These are phyloP conservation scores for Stomatorhinus ivindoensis DNA, from an alignment of 2,113 vertebrate genomes.

Conservation along the genomic window DNA sequence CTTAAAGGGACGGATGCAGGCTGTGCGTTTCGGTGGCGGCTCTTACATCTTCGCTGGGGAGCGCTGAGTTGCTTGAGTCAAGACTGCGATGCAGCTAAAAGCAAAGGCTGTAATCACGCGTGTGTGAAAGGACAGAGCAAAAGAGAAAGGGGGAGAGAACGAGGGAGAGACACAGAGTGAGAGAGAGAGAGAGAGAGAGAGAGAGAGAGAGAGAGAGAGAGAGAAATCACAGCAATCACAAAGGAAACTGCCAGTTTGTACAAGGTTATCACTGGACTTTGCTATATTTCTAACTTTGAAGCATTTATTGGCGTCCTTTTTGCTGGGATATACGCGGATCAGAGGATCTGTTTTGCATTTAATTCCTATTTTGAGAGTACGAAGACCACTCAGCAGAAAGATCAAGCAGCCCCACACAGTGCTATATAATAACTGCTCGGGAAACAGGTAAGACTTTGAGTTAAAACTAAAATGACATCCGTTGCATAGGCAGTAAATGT, in stretches of 20 bases:
- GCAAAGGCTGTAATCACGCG: conserved; percentile 38
- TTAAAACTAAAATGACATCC: neutral
- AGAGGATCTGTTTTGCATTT: neutral
- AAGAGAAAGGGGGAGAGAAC: neutral
- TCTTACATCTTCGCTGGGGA: neutral
- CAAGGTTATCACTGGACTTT: neutral
- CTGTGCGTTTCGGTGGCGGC: neutral
- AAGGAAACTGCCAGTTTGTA: conserved; percentile 19
- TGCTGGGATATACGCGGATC: neutral
- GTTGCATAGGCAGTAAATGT: neutral
- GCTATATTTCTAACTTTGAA: neutral
- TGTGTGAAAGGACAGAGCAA: conserved; percentile 8
- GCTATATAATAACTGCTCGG: neutral
- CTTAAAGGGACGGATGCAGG: conserved; percentile 19
- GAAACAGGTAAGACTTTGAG: neutral
- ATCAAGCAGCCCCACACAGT: neutral
- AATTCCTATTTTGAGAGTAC: neutral
- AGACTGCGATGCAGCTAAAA: conserved; percentile 21
- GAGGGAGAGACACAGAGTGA: conserved; percentile 2
- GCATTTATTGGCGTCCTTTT: neutral
- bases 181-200: conserved; percentile 11
- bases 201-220: conserved; percentile 20
- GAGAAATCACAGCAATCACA: neutral
- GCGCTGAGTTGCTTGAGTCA: conserved; percentile 24
- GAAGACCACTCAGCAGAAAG: neutral